Conservation (phyloP, 2,113 vertebrate species). For the Ceyx cyanopectus region DNA sequence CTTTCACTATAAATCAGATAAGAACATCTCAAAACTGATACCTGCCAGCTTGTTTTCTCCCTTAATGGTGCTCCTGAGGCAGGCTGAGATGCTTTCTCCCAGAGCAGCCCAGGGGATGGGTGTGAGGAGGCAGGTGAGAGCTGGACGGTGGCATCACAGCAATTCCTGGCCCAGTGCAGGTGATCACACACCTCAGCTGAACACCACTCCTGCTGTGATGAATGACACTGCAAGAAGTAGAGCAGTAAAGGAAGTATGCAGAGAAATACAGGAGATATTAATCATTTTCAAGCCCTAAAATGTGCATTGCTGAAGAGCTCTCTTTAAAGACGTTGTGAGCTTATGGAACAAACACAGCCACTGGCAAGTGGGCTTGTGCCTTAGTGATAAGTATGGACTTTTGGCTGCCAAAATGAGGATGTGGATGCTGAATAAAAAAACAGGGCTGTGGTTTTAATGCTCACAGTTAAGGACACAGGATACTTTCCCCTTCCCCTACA, state of each 20-base stretch:
- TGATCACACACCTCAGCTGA: neutral
- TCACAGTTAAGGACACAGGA: neutral
- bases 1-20: conserved; percentile 74
- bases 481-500: neutral
- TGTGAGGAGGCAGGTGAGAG: conserved; percentile 23
- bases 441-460: neutral
- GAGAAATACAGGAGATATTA: conserved; percentile 20
- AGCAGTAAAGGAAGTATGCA: neutral
- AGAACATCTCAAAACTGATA: conserved; percentile 65
- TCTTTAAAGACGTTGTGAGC: fast-evolving
- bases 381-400: fast-evolving
- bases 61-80: conserved; percentile 51
- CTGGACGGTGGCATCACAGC: neutral
- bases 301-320: neutral
- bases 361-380: neutral
- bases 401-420: neutral
- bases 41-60: conserved; percentile 60
- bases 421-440: neutral
- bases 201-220: neutral
- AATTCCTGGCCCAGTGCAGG: neutral
- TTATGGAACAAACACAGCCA: neutral
- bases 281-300: neutral
- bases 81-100: conserved; percentile 34
- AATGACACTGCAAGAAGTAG: neutral
- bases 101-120: neutral